Evolutionary conservation across 2,888 invertebrate genomes (phyloP).

Genomic region (Aspidiotus destructor): DNA sequence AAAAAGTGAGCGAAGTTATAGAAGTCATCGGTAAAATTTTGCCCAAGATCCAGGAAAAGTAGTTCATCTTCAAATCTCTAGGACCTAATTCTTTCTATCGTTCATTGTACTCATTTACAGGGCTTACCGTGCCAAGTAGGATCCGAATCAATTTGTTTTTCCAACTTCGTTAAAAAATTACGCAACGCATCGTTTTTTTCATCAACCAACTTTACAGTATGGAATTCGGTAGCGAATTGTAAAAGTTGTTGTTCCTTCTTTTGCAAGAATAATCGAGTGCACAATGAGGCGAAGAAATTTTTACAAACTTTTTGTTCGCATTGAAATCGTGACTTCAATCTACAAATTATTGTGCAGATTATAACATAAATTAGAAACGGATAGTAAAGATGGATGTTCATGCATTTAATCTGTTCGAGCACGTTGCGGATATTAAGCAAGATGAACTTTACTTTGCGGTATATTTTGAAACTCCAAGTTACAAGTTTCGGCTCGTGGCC

Average conservation of each 20-base stretch:
- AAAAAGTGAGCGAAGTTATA: neutral
- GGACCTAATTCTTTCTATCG: too few relatives aligned
- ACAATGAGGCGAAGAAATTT: slow-evolving; percentile 61
- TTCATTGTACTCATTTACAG: neutral
- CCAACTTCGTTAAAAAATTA: slow-evolving; percentile 62
- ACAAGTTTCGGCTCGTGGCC: neutral
- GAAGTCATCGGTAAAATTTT: too few relatives aligned
- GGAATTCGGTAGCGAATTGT: slow-evolving; percentile 70
- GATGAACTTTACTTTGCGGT: too few relatives aligned
- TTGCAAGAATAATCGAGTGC: slow-evolving; percentile 71
- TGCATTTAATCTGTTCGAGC: too few relatives aligned
- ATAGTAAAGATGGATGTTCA: too few relatives aligned
- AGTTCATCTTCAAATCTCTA: too few relatives aligned
- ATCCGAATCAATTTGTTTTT: slow-evolving; percentile 59
- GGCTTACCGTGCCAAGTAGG: slow-evolving; percentile 58
- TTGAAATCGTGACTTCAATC: slow-evolving; percentile 52
- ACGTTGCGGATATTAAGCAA: too few relatives aligned
- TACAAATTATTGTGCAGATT: too few relatives aligned
- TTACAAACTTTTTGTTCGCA: slow-evolving; percentile 62
- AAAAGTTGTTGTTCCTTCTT: slow-evolving; percentile 62
- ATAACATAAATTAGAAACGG: too few relatives aligned
- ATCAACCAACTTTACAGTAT: slow-evolving; percentile 67
- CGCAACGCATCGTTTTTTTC: slow-evolving; percentile 85
- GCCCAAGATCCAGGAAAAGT: neutral
- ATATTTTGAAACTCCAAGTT: too few relatives aligned